Conservation (phyloP, 2,113 vertebrate species). For the Centropus bengalensis region DNA sequence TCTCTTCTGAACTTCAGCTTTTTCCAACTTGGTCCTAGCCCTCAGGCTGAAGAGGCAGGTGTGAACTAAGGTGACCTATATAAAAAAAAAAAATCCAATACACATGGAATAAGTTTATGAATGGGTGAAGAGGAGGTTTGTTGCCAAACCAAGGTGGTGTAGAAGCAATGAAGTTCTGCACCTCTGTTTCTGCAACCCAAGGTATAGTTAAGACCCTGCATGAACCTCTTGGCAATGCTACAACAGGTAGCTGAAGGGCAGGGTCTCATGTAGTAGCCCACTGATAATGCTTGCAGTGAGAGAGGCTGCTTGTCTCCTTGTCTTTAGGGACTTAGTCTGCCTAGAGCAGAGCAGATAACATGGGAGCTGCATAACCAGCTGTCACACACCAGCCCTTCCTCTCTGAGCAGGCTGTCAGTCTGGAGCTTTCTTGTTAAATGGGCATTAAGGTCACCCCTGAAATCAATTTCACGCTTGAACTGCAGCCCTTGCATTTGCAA, state of each 20-base stretch:
- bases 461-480: background rate
- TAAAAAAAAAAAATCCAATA: background rate
- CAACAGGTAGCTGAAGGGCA: background rate
- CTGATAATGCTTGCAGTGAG: background rate
- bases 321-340: background rate
- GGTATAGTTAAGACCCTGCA: background rate
- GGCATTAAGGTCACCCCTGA: background rate
- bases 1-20: background rate
- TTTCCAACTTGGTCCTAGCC: background rate
- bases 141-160: background rate
- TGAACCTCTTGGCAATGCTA: background rate
- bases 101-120: background rate
- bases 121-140: background rate
- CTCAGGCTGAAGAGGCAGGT: background rate
- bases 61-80: constrained; percentile 38
- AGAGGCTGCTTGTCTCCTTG: background rate
- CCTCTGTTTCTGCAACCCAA: background rate
- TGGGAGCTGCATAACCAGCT: background rate
- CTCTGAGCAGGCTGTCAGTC: background rate
- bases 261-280: background rate
- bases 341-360: background rate
- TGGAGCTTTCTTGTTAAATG: background rate
- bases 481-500: background rate
- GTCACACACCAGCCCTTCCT: background rate
- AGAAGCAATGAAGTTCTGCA: background rate